Base-by-base conservation (phyloP, 2,888 invertebrate species). In the Thelaira solivaga region DNA sequence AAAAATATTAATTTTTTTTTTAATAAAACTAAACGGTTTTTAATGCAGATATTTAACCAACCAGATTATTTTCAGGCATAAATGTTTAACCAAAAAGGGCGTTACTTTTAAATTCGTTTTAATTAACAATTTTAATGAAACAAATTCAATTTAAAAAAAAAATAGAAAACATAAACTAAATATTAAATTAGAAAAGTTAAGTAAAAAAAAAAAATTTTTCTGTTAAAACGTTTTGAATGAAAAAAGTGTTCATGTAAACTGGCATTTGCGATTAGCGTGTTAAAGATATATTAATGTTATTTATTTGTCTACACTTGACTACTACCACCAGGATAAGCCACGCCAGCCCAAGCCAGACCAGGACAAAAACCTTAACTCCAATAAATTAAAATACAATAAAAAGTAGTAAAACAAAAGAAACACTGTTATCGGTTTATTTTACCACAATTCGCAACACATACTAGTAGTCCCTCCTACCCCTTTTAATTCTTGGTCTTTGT, bases 231-330 rank as follows among this genome's bases (percentile, higher is more conserved):
- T 62, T 62, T 76, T 4, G 22, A 45, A 31, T 45, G n/a, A 47
- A 55, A 49, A 57, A 49, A 22, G 8, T 72, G 26, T 22, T 29
- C 72, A 24, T 75, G 64, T 45, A 57, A 53, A 57, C 62, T 51
- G 68, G 45, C 61, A 64, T 78, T 61, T 53, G 74, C 22, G 73
- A 74, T 78, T 78, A 69, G 78, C 78, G 78, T 78, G 78, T 78
- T 78, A 59, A 74, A 74, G 74, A 78, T 74, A 65, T 74, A 78
- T 78, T 74, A 78, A 59, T 53, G 69, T 39, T 45, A 78, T 74
- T 59, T 64, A 78, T 74, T 69, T 74, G 74, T 78, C 78, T 78
- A 69, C 74, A 78, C 78, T 78, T 74, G 64, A 74, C 64, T 57
- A 22, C 57, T 13, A 49, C 31, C 18, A 51, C 31, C 36, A 29